Conservation (phyloP, 2,797 vertebrate genomes). For the Sebastes steindachneri region DNA sequence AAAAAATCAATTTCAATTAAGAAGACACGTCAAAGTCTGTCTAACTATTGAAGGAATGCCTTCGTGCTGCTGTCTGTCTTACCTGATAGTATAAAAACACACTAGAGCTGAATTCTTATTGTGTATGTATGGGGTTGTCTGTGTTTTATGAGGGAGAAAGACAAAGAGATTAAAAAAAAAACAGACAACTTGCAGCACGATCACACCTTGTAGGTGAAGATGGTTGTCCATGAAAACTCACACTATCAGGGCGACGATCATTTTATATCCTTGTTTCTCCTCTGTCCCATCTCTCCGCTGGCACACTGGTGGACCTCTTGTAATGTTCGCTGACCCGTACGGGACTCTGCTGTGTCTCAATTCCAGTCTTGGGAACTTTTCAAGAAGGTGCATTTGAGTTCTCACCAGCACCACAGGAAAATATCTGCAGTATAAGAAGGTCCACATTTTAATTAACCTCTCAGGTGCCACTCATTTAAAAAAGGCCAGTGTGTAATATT, state of each 20-base stretch:
- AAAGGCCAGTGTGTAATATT: too few relatives aligned
- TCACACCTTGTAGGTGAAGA: slow-evolving; percentile 4
- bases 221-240: slow-evolving; percentile 9
- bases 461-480: not conserved
- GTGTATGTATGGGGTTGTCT: not conserved
- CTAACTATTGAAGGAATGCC: not conserved
- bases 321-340: slow-evolving; percentile 36
- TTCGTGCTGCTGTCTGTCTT: slow-evolving; percentile 12
- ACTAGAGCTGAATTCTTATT: not conserved
- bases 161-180: not conserved
- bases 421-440: not conserved
- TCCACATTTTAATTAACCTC: not conserved
- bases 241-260: slow-evolving; percentile 7
- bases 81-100: slow-evolving; percentile 16
- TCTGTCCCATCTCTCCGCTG: not conserved
- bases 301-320: slow-evolving; percentile 9
- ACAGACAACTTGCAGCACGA: not conserved
- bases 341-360: slow-evolving; percentile 34
- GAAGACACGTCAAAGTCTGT: slow-evolving; percentile 23
- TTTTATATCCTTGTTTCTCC: slow-evolving; percentile 34
- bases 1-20: slow-evolving; percentile 28
- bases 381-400: not conserved
- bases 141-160: not conserved
- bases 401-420: not conserved
- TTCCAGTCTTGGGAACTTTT: slow-evolving; percentile 32